Base-by-base conservation (phyloP, 2,888 invertebrate species). In the Cryptocephalus primarius region DNA sequence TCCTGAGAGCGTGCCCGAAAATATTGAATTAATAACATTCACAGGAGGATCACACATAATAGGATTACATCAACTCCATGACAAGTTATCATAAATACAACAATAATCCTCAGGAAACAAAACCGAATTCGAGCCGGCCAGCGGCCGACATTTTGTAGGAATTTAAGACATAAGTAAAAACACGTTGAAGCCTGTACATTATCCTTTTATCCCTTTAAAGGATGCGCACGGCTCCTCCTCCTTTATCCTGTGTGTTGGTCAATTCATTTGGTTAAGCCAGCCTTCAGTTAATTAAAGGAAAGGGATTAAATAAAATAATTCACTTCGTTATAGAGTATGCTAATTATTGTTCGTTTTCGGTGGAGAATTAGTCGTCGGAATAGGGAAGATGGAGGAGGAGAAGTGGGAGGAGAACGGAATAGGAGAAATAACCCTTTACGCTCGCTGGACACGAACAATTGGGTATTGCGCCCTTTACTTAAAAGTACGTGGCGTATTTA, bases 221-320 rank as follows among this genome's bases (percentile, higher is more conserved):
- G 54, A 50, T 47, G 44, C 47, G 46, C 39, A 36, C 43, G 36
- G 31, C 44, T 47, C 45, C 51, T 48, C 43, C 44, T 47, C 45
- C 51, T 47, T 46, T 47, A 47, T 49, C 46, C 49, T 52, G 46
- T 42, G 44, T 45, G 50, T 48, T 48, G 54, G 54, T 54, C 52
- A 52, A 54, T 54, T 52, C 52, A 51, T 52, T 41, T 48, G 42
- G 41, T 44, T 54, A 51, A 54, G 54, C 52, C 40, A 46, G 49
- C 49, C 51, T 47, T 48, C 48, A 51, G 48, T 54, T 54, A 54
- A 54, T 54, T 54, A 54, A 54, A 54, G 54, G 54, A 54, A 54
- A 54, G 54, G 54, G 52, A 46, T 54, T 54, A 54, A 48, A 51
- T 49, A 49, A 52, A 52, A 54, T 54, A 54, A 54, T 52, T 52